Evolutionary conservation across 30 jellyfish, hydroid and myxozoan species (phyloP), one percentile per base, ranked within the genome.

Genomic region (Haliclystus octoradiatus): DNA sequence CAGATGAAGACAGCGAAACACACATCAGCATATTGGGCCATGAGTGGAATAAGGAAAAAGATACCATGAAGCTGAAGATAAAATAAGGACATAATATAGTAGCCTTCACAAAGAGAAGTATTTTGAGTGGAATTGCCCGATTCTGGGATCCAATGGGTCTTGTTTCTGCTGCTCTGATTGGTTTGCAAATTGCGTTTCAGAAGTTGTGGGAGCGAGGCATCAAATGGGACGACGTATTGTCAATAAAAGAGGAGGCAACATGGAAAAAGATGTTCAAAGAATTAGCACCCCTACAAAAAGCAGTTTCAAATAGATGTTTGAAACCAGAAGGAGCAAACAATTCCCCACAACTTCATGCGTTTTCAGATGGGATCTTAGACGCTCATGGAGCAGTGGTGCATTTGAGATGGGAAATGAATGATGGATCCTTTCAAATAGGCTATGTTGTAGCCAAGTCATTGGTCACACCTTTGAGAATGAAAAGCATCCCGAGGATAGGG

Each of bases 181-280:
- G 13, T 47, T 15, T 67, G 14, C 19, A 31, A 65, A 65, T 25
- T 67, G n/a, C 29, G 66, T 19, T 31, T n/a, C 12, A n/a, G 26
- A 27, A 27, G 68, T 29, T 31, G 29, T 25, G 14, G 52, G 30
- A 52, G 9, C 49, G 15, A 13, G 26, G 27, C 52, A n/a, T 72
- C 9, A 26, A 14, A 2, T 72, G 83, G 83, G 80, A 53, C 33
- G 82, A 28, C 9, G 81, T 81, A 2, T 15, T 72, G 9, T 33
- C 81, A 14, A 35, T 9, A 5, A 35, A 57, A 9, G 9, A 24
- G 13, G 30, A 31, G 25, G 63, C 7, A 2, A 32, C 31, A 23
- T 72, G 83, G 83, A 26, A 3, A 7, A 12, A 29, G 25, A 23
- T 72, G 33, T 72, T 72, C 68, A 26, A 29, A 33, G 82, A 34